Evolutionary conservation across 2,888 invertebrate genomes (phyloP), one percentile per base, ranked within the genome.

Genomic region (Mesoligia furuncula): DNA sequence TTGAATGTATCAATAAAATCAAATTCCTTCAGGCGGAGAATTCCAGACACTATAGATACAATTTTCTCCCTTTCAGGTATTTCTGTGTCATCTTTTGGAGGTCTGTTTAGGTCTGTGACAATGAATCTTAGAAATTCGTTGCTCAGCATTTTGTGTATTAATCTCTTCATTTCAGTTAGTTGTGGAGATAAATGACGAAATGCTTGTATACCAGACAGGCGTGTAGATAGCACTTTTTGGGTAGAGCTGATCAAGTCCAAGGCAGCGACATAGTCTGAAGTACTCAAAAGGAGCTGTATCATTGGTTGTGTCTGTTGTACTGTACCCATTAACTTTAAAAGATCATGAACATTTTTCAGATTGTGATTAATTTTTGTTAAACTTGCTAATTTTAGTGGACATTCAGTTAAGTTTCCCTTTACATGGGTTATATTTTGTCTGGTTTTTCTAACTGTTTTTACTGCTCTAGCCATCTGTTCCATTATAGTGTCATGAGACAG

Each of bases 271-370:
- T 99, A 99, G 95, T 99, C 99, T 83, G 99, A 99, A 17, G 99
- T 99, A 82, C 99, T 99, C 66, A 99, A 97, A 70, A 99, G 96
- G 75, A 99, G 97, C 93, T 99, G 99, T 90, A 99, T 98, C 95
- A 99, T 99, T 1, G 99, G 99, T 93, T 99, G 99, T 31, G 99
- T 99, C 96, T 99, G 99, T 93, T 99, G 98, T 15, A 99, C 99
- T 7, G 99, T 99, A 13, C 98, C 98, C 98, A 99, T 99, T 78
- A 99, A 95, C 92, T 99, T 99, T 67, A 99, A 95, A 90, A 98
- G 97, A 88, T 98, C 98, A 91, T 98, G 96, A 4, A 98, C 97
- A 91, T 97, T 95, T 70, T 97, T 95, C 78, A 98, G 97, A 93
- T 98, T 98, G 65, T 97, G 96, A 84, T 97, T 97, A 2, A 97